A percentile compares a stretch with the other conserved stretches of the same genome.
phyloP scores from a whole-genome alignment of 2,888 invertebrate genomes.

The Torymus tubicola region DNA sequence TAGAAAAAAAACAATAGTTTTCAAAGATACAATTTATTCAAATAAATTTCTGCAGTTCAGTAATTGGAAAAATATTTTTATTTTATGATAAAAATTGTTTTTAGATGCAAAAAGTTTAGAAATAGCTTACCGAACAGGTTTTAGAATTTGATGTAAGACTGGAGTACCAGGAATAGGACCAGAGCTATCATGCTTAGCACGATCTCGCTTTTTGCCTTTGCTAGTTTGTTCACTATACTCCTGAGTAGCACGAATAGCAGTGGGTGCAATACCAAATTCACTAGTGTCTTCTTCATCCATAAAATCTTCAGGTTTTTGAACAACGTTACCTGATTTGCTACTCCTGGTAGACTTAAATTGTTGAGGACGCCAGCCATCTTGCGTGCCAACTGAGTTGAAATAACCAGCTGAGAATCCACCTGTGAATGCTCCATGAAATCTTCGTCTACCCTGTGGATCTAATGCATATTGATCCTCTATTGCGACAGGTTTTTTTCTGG shows the following conservation, averaged over 20 bases:
- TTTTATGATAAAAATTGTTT: slow-evolving; percentile 1
- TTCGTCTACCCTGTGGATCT: slow-evolving; percentile 90
- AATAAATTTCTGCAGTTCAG: no score
- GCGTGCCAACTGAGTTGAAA: slow-evolving; percentile 96
- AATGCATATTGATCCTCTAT: slow-evolving; percentile 92
- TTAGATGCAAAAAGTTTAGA: slow-evolving; percentile 36
- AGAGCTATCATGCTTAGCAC: slow-evolving; percentile 69
- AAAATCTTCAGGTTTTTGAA: slow-evolving; percentile 91
- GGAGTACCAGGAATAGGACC: slow-evolving; percentile 78
- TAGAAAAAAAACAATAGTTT: no score
- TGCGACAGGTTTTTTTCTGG: slow-evolving; percentile 87
- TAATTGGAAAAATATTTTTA: no score
- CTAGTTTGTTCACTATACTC: slow-evolving; percentile 81
- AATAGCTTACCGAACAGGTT: slow-evolving; percentile 77
- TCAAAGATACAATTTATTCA: no score
- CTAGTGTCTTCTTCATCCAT: slow-evolving; percentile 99
- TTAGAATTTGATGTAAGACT: slow-evolving; percentile 79
- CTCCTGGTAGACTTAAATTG: slow-evolving; percentile 92
- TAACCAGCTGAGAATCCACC: slow-evolving; percentile 99
- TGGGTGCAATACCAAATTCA: slow-evolving; percentile 96
- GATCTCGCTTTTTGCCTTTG: slow-evolving; percentile 70
- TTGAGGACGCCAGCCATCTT: slow-evolving; percentile 96
- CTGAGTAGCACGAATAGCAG: slow-evolving; percentile 86
- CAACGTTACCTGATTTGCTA: slow-evolving; percentile 80
- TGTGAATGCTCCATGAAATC: slow-evolving; percentile 99